Base-by-base conservation (phyloP, 1,140 invertebrate species). In the Heliothis virescens region DNA sequence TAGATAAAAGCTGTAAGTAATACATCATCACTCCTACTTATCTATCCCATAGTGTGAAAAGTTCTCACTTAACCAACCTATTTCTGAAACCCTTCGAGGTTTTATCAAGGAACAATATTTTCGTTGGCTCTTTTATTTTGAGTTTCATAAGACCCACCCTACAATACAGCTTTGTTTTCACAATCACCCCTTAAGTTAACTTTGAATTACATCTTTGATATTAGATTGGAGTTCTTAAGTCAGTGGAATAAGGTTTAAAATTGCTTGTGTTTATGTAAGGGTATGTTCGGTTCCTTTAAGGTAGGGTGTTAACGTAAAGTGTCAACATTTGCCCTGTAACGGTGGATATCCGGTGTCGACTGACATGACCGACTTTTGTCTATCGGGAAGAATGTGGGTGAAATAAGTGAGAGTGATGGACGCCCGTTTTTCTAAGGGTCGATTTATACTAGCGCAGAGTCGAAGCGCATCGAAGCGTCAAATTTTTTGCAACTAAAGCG, bases 241-340 rank as follows among this genome's bases (percentile, higher is more conserved):
- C 59, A 16, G 12, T 3, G 21, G 7, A 2, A 65, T 52, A 76
- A 76, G 74, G 74, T 76, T 18, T 15, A 55, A 55, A 53, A 52
- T 76, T 60, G 60, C 10, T 52, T 65, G 29, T 15, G 34, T 63
- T 2, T 53, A 13, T 59, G 55, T 67, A 67, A 67, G 48, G 34
- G 50, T 29, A 55, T 34, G 55, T 62, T 72, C n/a, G 21, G 69
- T 48, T 41, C 48, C 62, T 55, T 71, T 78, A 85, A 76, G 72
- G 71, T 67, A 60, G 84, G 87, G 85, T 87, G 90, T 89, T 87
- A 88, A 90, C 80, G 82, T 75, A 52, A 63, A 85, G 82, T 86
- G 87, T 91, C 87, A 90, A 91, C 90, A 90, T 83, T 85, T 77
- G 80, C 83, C 82, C 87, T 79, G 80, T 80, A 81, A 82, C 69